Evolutionary conservation across 2,113 vertebrate genomes (phyloP), one percentile per base, ranked within the genome.

Genomic region (Actenoides hombroni): DNA sequence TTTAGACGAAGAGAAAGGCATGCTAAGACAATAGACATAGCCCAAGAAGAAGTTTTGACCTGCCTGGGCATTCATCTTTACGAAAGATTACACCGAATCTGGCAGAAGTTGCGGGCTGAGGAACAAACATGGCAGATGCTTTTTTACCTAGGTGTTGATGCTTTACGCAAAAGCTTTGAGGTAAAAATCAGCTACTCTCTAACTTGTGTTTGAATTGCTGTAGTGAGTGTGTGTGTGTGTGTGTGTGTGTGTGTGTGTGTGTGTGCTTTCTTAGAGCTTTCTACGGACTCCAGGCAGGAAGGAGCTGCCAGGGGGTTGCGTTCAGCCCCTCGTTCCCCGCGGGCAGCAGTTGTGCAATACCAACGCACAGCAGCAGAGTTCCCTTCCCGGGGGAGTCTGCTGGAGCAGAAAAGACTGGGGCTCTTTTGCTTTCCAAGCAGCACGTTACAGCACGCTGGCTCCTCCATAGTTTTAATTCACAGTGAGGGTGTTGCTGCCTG

Each of bases 51-150:
- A 97, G 99, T 99, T 90, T 97, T 99, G 89, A 99, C 99, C 69
- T 99, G 99, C 97, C 97, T 99, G 97, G 99, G 99, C 46, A 99
- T 99, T 97, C 99, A 99, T 92, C 98, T 99, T 23, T 99, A 99
- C 51, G 99, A 99, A 97, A 98, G 99, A 86, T 96, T 99, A 85
- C 99, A 99, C 96, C 98, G 98, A 73, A 99, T 99, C 98, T 99
- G 99, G 99, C 99, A 99, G 88, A 99, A 99, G 94, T 97, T 99
- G 24, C 95, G 99, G 84, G 99, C 99, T 6, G 99, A 99, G 97
- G 99, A 99, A 79, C 99, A 99, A 94, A 99, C 99, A 0, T 99
- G 99, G 99, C 99, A 99, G 97, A 99, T 99, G 98, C 98, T 99
- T 68, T 99, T 99, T 77, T 99, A 99, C 96, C 97, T 99, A 81